These are phyloP conservation scores for Ormyrus nitidulus DNA, from an alignment of 2,888 invertebrate species.

Conservation along the genomic window DNA sequence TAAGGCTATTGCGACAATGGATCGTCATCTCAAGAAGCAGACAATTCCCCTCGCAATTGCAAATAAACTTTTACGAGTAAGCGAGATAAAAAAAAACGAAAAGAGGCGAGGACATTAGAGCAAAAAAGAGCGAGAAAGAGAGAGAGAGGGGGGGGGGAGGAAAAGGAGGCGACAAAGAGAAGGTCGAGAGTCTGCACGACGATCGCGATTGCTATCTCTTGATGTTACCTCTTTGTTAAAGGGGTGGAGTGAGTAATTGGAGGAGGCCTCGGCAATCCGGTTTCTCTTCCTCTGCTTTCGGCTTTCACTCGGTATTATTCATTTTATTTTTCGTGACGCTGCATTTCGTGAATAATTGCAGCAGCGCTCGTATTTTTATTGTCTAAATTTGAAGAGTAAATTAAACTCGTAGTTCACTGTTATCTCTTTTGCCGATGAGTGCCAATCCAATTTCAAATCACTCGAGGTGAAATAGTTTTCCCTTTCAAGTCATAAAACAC, in stretches of 20 bases:
- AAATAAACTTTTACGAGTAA: too few relatives aligned
- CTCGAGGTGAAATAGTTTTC: too few relatives aligned
- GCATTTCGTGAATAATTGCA: too few relatives aligned
- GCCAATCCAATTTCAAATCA: too few relatives aligned
- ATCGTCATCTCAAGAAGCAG: too few relatives aligned
- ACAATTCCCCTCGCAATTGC: too few relatives aligned
- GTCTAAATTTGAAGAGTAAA: not conserved
- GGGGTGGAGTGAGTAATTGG: slow-evolving; percentile 21
- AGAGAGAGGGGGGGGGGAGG: not conserved
- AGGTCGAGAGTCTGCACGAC: not conserved
- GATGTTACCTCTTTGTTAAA: slow-evolving; percentile 26
- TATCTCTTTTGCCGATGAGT: too few relatives aligned
- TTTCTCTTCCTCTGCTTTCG: not conserved
- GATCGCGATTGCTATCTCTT: slow-evolving; percentile 29
- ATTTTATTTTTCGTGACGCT: too few relatives aligned
- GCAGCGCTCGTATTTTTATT: not conserved
- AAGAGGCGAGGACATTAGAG: not conserved
- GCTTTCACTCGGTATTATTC: too few relatives aligned
- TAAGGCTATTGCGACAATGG: too few relatives aligned
- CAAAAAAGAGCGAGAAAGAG: slow-evolving; percentile 3
- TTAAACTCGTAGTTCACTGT: not conserved
- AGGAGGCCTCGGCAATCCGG: slow-evolving; percentile 4
- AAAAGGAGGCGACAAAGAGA: not conserved
- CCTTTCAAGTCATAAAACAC: too few relatives aligned
- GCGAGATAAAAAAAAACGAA: not conserved